These are phyloP conservation scores for Vanessa atalanta DNA, from an alignment of 1,140 invertebrate species.

Conservation along the genomic window DNA sequence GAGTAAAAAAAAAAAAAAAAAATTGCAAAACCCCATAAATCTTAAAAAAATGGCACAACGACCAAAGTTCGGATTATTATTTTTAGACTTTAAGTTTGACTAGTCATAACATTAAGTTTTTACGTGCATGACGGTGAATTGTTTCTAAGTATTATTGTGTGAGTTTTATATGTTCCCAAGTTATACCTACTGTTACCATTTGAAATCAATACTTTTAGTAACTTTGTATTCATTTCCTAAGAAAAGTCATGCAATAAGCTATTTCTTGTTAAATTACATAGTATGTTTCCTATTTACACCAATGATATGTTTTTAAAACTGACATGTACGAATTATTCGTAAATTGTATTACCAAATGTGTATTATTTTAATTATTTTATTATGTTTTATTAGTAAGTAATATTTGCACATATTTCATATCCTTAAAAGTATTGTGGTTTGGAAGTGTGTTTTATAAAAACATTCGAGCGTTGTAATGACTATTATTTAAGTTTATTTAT, in stretches of 20 bases:
- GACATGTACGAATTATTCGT: not conserved
- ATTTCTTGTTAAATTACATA: not conserved
- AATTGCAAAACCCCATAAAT: constrained; percentile 67
- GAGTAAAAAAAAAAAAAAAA: constrained; percentile 57
- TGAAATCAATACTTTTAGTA: constrained; percentile 3
- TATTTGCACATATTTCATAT: not conserved
- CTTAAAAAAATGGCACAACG: constrained; percentile 79
- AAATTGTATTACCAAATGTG: constrained; percentile 3
- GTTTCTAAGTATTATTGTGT: constrained; percentile 23
- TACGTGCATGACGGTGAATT: constrained; percentile 15
- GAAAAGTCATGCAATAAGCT: not conserved
- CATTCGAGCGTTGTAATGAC: constrained; percentile 64
- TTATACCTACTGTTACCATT: not conserved
- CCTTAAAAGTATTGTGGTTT: constrained; percentile 28
- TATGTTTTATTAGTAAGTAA: not conserved
- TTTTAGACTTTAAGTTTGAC: constrained; percentile 65
- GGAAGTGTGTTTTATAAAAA: constrained; percentile 48
- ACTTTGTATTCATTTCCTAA: not conserved
- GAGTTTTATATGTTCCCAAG: constrained; percentile 17
- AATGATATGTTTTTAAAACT: not conserved
- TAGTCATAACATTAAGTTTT: constrained; percentile 55
- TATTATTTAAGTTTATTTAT: constrained; percentile 46
- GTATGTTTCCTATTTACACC: not conserved
- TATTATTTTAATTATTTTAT: constrained; percentile 9
- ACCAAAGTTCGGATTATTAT: constrained; percentile 72